Evolutionary conservation across 2,113 vertebrate species (phyloP), one percentile per base, ranked within the genome.

Genomic region (Geothlypis trichas): DNA sequence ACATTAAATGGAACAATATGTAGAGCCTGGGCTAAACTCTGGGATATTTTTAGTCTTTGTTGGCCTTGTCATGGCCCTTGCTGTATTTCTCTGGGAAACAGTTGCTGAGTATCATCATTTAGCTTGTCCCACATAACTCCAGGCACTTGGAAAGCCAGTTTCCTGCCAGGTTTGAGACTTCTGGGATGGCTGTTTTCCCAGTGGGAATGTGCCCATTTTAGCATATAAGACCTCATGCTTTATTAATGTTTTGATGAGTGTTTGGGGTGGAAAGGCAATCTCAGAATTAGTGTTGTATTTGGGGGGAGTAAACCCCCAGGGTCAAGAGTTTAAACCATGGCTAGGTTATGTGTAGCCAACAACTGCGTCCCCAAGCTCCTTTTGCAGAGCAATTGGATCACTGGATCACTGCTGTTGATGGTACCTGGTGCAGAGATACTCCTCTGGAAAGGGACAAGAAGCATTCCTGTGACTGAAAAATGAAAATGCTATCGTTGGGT

Each of bases 61-160:
- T 96, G 93, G 87, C 90, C 92, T 95, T 94, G 62, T 86, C 87
- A 23, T 59, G 93, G 95, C 91, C 94, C 66, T 96, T 1, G 6
- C 72, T 90, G 54, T 85, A 95, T 92, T 96, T 97, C 95, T 88
- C 86, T 97, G 97, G 95, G 96, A 97, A 97, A 92, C 75, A 47
- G 77, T 96, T 96, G 86, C 87, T 96, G 96, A 91, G 95, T 82
- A 97, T 90, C 95, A 94, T 88, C 88, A 30, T 91, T 95, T 93
- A 81, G 63, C 62, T 95, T 85, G 83, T 94, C 74, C 90, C 88
- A 91, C 94, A 89, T 94, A 95, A 94, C 85, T 95, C 80, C 3
- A 20, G 74, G 68, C 89, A 92, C 65, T 93, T 90, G 81, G 94
- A 96, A 97, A 95, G 85, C 72, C 7, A 10, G 76, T 95, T 97